Base-by-base conservation (phyloP, 2,797 vertebrate genomes). In the Scarus forsteni region DNA sequence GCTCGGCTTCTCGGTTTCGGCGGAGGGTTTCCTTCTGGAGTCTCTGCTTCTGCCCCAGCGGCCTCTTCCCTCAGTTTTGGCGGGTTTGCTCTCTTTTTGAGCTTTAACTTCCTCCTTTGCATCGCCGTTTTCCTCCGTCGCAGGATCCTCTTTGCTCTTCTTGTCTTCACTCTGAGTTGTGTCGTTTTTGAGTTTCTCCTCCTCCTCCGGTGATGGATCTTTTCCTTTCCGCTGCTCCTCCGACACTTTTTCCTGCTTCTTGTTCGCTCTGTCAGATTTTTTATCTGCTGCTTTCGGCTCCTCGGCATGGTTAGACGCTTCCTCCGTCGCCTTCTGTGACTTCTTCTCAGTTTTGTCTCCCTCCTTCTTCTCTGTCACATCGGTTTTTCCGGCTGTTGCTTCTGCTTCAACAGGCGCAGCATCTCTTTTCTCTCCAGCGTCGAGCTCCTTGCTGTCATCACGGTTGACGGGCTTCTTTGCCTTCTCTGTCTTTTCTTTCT, bases 31-130 rank as follows among this genome's bases (percentile, higher is more conserved):
- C 19, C 34, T 77, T 64, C 64, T 73, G 0, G 49, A 8, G 9
- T 69, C 76, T 57, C 85, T 83, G 71, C 87, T 90, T 42, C 83
- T 90, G 52, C 92, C 91, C 55, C 87, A 74, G 48, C 85, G 68
- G 10, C 85, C 66, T 14, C 93, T 90, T 63, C 91, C 91, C 6
- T 81, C 63, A 0, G 3, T 27, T 46, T 71, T 14, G 0, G 60
- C 39, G 0, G 45, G 7, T 72, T 85, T 53, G 0, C 12, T 61
- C 10, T 77, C 70, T 35, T 70, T 44, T 11, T 18, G 19, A 15
- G 1, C 3, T 0, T 2, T 10, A 53, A 81, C 63, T 42, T 77
- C 60, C 46, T 59, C 59, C 0, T 45, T 56, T 11, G 36, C 40
- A 39, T 71, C 35, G 0, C 66, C 40, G 0, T 8, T 12, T 60